Percentiles rank a stretch among this genome's conserved stretches.
phyloP scores from a whole-genome alignment of 1,140 invertebrate species.

The Conopomorpha cramerella region DNA sequence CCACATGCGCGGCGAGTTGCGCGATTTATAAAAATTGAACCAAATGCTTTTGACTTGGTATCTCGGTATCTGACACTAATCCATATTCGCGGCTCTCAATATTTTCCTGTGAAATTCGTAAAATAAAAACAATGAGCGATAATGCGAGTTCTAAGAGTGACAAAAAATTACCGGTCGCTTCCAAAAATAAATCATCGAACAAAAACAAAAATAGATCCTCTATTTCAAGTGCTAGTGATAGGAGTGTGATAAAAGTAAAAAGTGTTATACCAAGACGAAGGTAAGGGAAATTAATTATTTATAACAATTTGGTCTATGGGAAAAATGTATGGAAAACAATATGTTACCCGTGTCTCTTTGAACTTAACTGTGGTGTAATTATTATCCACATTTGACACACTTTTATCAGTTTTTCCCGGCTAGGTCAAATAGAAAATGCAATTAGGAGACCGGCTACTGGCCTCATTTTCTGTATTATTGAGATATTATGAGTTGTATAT shows the following conservation, averaged over 20 bases:
- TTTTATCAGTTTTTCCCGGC: too few relatives aligned
- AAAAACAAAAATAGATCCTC: conserved; percentile 22
- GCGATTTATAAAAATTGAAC: conserved; percentile 52
- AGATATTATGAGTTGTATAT: too few relatives aligned
- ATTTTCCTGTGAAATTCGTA: too few relatives aligned
- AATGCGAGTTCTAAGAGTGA: conserved; percentile 16
- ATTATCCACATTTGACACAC: too few relatives aligned
- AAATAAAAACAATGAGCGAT: conserved; percentile 22
- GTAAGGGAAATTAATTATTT: conserved; percentile 19
- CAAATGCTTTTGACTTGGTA: conserved; percentile 33
- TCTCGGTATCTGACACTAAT: conserved; percentile 42
- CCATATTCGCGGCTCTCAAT: conserved; percentile 48
- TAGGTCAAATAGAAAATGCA: too few relatives aligned
- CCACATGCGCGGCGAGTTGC: conserved; percentile 45
- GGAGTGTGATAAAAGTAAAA: conserved; percentile 47
- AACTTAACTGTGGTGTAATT: too few relatives aligned
- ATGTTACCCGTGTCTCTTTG: too few relatives aligned
- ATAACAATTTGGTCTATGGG: neutral
- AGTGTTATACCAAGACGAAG: conserved; percentile 45
- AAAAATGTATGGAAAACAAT: too few relatives aligned
- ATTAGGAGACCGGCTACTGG: too few relatives aligned
- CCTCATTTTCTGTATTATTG: too few relatives aligned
- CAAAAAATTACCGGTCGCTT: too few relatives aligned
- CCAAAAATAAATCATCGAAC: conserved; percentile 28
- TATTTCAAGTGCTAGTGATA: conserved; percentile 19